phyloP scores from a whole-genome alignment of 2,888 invertebrate species.

The Octonoba sinensis region DNA sequence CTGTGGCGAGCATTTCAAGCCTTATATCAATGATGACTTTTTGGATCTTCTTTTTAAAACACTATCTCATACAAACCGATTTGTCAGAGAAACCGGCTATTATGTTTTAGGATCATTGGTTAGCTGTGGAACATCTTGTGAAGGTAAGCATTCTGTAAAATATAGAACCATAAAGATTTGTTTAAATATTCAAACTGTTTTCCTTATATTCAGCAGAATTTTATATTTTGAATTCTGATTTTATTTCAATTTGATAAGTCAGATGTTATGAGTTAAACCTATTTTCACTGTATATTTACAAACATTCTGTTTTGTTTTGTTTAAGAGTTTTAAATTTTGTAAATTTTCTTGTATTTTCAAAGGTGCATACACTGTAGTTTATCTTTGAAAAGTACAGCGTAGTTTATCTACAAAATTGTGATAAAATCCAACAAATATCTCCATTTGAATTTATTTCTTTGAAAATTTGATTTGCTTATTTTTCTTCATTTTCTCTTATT shows the following conservation, averaged over 20 bases:
- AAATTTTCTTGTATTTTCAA: too few relatives aligned
- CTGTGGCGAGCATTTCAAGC: constrained; percentile 72
- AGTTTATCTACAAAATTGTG: too few relatives aligned
- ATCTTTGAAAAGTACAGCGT: too few relatives aligned
- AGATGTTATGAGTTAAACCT: too few relatives aligned
- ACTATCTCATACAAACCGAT: constrained; percentile 74
- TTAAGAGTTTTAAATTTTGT: too few relatives aligned
- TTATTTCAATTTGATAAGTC: not conserved
- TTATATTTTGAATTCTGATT: constrained; percentile 8
- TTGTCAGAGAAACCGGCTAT: constrained; percentile 75
- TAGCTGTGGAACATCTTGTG: constrained; percentile 69
- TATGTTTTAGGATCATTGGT: constrained; percentile 73
- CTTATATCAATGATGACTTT: constrained; percentile 72
- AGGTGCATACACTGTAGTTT: too few relatives aligned
- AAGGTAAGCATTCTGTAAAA: constrained; percentile 64
- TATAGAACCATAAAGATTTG: not conserved
- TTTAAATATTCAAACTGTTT: not conserved
- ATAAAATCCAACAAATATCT: too few relatives aligned
- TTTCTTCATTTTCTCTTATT: too few relatives aligned
- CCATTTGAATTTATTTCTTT: too few relatives aligned
- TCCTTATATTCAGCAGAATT: not conserved
- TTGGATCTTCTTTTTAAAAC: constrained; percentile 73
- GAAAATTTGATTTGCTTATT: too few relatives aligned
- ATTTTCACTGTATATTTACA: too few relatives aligned
- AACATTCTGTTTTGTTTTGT: too few relatives aligned